Evolutionary conservation across 2,888 invertebrate species (phyloP).

Genomic region (Notocelia uddmanniana): DNA sequence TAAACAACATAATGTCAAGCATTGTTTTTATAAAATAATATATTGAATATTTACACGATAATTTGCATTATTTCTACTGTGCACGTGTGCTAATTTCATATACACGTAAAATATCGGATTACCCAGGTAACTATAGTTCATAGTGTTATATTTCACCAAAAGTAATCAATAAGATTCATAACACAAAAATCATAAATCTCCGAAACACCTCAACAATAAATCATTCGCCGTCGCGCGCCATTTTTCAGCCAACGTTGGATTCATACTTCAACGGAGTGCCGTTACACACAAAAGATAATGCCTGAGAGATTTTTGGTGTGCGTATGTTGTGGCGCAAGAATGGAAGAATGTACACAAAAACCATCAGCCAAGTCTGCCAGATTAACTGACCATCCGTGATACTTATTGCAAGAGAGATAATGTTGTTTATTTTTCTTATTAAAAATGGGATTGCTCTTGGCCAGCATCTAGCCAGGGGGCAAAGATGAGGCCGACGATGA

Average conservation of each 20-base stretch:
- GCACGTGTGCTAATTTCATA: too few species aligned
- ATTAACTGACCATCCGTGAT: too few species aligned
- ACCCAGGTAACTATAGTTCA: not conserved
- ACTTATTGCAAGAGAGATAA: too few species aligned
- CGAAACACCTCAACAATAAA: slow-evolving; percentile 28
- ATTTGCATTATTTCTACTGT: too few species aligned
- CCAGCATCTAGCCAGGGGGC: too few species aligned
- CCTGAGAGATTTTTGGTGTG: not conserved
- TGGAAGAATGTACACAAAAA: not conserved
- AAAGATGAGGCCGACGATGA: too few species aligned
- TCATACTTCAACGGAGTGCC: slow-evolving; percentile 31
- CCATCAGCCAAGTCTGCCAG: too few species aligned
- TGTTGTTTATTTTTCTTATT: too few species aligned
- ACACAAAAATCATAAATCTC: slow-evolving; percentile 16
- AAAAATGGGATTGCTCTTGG: too few species aligned
- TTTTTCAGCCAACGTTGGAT: slow-evolving; percentile 16
- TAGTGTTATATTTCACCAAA: not conserved
- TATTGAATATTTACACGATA: too few species aligned
- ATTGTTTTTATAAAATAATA: too few species aligned
- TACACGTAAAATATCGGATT: not conserved
- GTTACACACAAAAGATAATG: slow-evolving; percentile 17
- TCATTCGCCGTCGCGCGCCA: slow-evolving; percentile 6
- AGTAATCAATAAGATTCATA: slow-evolving; percentile 24
- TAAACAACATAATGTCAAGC: too few species aligned
- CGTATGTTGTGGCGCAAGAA: not conserved